Percentiles rank a stretch among this genome's conserved stretches.
Conservation (phyloP, 2,888 invertebrate genomes). For the Netelia virgata region DNA sequence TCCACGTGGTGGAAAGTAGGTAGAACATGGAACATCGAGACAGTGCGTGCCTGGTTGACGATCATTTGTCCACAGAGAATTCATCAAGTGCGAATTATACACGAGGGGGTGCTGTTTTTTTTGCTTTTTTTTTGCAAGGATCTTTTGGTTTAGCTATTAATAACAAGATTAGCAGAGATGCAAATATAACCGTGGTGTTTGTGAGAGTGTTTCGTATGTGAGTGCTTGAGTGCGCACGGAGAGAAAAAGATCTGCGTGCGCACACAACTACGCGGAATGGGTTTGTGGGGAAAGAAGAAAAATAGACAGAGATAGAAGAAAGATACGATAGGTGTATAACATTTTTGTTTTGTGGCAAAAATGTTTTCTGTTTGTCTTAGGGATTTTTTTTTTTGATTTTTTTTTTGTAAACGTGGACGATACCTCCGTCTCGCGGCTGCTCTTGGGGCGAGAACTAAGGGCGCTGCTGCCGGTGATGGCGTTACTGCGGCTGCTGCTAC, state of each 20-base stretch:
- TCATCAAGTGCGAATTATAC: constrained; percentile 49
- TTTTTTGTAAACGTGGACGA: constrained; percentile 70
- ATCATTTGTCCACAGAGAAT: constrained; percentile 36
- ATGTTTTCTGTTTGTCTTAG: neutral
- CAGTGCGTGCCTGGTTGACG: constrained; percentile 58
- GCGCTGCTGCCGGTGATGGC: constrained; percentile 87
- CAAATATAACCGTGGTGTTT: constrained; percentile 35
- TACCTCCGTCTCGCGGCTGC: constrained; percentile 91
- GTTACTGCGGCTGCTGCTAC: constrained; percentile 87
- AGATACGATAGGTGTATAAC: constrained; percentile 1
- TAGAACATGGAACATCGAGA: constrained; percentile 57
- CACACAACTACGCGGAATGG: constrained; percentile 2
- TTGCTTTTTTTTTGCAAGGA: neutral
- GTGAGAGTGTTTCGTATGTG: constrained; percentile 5
- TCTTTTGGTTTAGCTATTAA: constrained; percentile 1
- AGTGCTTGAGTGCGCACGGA: neutral
- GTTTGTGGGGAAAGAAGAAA: neutral
- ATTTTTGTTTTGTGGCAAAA: constrained; percentile 1
- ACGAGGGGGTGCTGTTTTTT: constrained; percentile 11
- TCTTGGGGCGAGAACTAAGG: constrained; percentile 91
- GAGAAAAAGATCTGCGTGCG: constrained; percentile 8
- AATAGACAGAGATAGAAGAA: constrained; percentile 7
- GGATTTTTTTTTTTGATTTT: constrained; percentile 3
- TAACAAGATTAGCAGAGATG: constrained; percentile 44
- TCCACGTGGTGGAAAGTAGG: constrained; percentile 29